Conservation (phyloP, 2,113 vertebrate species). For the Zosterops japonicus region DNA sequence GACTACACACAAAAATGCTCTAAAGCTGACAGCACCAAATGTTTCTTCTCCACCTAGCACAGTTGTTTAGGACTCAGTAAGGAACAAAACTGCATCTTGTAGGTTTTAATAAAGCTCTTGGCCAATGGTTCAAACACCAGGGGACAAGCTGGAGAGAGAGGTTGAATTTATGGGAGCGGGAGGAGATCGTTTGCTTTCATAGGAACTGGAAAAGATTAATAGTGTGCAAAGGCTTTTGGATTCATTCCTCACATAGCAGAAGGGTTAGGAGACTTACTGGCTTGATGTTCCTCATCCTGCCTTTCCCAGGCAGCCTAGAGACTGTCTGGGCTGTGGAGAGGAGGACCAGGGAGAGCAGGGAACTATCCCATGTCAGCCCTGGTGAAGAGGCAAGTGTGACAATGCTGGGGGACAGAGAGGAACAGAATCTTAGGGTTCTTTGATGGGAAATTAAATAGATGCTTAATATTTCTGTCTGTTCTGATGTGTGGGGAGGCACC, state of each 20-base stretch:
- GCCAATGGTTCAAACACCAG: slow-evolving; percentile 30
- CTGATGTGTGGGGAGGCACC: not conserved
- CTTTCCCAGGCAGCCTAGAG: slow-evolving; percentile 16
- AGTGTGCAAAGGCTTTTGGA: slow-evolving; percentile 45
- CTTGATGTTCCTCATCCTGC: not conserved
- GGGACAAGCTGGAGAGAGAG: not conserved
- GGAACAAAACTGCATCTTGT: slow-evolving; percentile 40
- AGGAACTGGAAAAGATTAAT: slow-evolving; percentile 51
- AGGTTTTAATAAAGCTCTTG: slow-evolving; percentile 62
- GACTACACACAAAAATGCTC: slow-evolving; percentile 39
- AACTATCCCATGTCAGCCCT: not conserved
- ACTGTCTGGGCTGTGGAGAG: not conserved
- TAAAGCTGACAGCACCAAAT: slow-evolving; percentile 45
- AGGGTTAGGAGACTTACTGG: not conserved
- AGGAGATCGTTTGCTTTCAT: slow-evolving; percentile 31
- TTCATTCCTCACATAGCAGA: slow-evolving; percentile 52
- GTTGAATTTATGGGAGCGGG: slow-evolving; percentile 31
- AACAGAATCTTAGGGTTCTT: fast-evolving
- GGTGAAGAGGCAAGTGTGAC: fast-evolving
- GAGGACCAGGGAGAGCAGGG: not conserved
- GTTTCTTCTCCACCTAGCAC: slow-evolving; percentile 42
- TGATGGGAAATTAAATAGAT: not conserved
- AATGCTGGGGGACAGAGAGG: fast-evolving
- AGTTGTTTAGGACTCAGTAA: slow-evolving; percentile 29
- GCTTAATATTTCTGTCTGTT: not conserved